Conservation (phyloP, 2,797 vertebrate species). For the Acomys russatus region DNA sequence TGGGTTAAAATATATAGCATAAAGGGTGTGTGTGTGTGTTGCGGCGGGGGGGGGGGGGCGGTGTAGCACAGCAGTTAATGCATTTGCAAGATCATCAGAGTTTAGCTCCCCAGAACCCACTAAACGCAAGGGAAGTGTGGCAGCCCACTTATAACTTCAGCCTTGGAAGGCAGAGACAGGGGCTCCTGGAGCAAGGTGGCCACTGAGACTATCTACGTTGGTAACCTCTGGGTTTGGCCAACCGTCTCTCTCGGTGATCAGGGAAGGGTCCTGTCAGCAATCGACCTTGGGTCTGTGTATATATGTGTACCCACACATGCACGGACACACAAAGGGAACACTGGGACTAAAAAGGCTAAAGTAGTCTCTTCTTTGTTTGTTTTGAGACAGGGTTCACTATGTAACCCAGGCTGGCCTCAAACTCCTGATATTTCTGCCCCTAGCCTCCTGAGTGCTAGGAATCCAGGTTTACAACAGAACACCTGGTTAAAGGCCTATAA, state of each 20-base stretch:
- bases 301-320: neutral
- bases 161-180: neutral
- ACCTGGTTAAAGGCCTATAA: neutral
- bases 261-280: neutral
- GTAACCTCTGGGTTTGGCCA: neutral
- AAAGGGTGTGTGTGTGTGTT: neutral
- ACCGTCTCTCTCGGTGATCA: neutral
- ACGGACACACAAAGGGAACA: neutral
- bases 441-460: neutral
- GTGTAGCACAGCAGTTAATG: neutral
- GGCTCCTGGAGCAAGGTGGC: neutral
- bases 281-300: neutral
- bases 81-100: neutral
- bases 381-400: neutral
- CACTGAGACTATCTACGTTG: neutral
- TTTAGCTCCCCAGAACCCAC: neutral
- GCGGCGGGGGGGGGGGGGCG: fast-evolving
- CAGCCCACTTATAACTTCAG: neutral
- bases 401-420: neutral
- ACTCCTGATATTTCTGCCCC: neutral
- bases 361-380: neutral
- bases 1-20: neutral
- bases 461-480: neutral
- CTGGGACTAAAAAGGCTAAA: neutral
- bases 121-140: neutral